These are phyloP conservation scores for Platyura marginata DNA, from an alignment of 1,140 invertebrate species.

Conservation along the genomic window DNA sequence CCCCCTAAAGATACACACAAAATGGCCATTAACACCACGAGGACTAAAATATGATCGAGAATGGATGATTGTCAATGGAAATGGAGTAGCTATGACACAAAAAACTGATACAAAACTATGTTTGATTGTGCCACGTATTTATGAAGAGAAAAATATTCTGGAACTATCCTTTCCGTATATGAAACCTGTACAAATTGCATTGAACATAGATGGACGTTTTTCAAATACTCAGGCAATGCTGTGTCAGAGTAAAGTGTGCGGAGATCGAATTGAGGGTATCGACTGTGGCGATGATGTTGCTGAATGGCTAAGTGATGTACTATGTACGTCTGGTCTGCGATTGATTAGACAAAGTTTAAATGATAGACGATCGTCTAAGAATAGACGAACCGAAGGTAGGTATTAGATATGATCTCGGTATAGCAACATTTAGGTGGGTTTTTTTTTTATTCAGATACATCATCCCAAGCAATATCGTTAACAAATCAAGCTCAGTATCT, in stretches of 20 bases:
- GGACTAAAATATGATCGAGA: constrained; percentile 77
- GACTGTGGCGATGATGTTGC: constrained; percentile 69
- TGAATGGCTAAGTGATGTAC: constrained; percentile 50
- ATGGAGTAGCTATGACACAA: constrained; percentile 70
- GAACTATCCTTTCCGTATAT: constrained; percentile 37
- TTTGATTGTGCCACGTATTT: constrained; percentile 54
- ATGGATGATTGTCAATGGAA: constrained; percentile 75
- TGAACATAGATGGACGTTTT: constrained; percentile 1
- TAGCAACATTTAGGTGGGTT: too few relatives aligned
- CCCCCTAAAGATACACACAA: constrained; percentile 40
- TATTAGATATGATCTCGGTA: too few relatives aligned
- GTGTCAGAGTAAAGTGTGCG: constrained; percentile 68
- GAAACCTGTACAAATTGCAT: constrained; percentile 1
- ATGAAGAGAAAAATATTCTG: constrained; percentile 38
- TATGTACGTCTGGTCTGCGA: constrained; percentile 43
- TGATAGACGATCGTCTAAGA: constrained; percentile 12
- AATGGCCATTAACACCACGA: constrained; percentile 51
- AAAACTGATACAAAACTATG: constrained; percentile 68
- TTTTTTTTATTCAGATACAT: too few relatives aligned
- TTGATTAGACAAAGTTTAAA: constrained; percentile 41
- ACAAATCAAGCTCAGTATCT: constrained; percentile 81
- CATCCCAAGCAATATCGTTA: constrained; percentile 44
- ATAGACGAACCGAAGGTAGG: too few relatives aligned
- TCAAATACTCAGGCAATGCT: constrained; percentile 23
- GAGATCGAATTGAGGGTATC: constrained; percentile 52